These are phyloP conservation scores for Sebastolobus alascanus DNA, from an alignment of 2,797 vertebrate genomes.

Conservation along the genomic window DNA sequence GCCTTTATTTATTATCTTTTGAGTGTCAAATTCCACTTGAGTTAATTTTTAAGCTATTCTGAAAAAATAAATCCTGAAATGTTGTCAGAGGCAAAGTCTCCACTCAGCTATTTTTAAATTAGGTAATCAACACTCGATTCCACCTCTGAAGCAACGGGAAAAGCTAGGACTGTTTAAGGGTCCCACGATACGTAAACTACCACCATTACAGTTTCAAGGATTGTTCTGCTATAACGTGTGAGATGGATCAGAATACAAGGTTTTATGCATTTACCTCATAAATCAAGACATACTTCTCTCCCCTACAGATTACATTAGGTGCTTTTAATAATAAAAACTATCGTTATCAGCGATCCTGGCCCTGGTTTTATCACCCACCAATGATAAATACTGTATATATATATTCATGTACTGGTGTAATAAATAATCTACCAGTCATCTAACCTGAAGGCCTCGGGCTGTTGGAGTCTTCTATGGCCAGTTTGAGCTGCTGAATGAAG, in stretches of 20 bases:
- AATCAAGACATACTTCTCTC: background rate
- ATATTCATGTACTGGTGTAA: background rate
- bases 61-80: background rate
- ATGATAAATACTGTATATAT: background rate
- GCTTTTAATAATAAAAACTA: background rate
- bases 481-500: constrained; percentile 97
- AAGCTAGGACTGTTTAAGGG: background rate
- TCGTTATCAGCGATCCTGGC: background rate
- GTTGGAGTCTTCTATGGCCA: constrained; percentile 95
- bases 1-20: background rate
- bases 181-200: background rate
- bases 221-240: background rate
- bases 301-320: background rate
- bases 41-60: background rate
- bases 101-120: too few relatives aligned
- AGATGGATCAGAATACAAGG: background rate
- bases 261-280: background rate
- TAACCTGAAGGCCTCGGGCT: constrained; percentile 93
- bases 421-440: background rate
- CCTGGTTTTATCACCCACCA: background rate
- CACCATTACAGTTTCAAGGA: background rate
- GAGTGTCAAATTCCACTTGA: background rate
- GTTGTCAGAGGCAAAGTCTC: too few relatives aligned
- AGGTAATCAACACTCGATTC: background rate
- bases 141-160: background rate